Evolutionary conservation across 2,888 invertebrate genomes (phyloP).

Genomic region (Flexamia atlantica): DNA sequence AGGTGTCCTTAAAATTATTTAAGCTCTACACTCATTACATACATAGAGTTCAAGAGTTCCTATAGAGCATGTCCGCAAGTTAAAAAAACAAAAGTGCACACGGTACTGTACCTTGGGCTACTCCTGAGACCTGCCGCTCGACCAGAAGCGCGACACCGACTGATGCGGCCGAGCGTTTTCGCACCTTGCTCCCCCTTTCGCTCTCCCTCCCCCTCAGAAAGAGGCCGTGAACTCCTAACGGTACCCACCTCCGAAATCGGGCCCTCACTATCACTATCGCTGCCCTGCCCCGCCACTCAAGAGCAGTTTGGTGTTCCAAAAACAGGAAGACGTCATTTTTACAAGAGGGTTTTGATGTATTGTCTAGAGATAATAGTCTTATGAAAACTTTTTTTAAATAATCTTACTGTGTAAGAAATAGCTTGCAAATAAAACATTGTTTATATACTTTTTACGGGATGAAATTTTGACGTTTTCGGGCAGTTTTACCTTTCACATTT

Average conservation of each 20-base stretch:
- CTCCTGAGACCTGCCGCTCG: background rate
- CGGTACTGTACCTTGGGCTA: background rate
- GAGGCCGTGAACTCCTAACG: conserved; percentile 41
- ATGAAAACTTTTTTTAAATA: too few species aligned
- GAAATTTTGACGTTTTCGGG: too few species aligned
- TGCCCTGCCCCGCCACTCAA: background rate
- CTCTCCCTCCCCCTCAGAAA: background rate
- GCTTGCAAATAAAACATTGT: background rate
- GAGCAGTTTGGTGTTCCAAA: conserved; percentile 25
- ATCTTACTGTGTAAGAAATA: too few species aligned
- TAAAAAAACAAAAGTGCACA: background rate
- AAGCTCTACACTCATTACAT: too few species aligned
- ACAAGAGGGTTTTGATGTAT: conserved; percentile 21
- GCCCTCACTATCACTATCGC: conserved; percentile 38
- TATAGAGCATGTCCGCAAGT: too few species aligned
- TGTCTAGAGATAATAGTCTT: background rate
- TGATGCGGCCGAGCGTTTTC: conserved; percentile 2
- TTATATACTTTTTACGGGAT: background rate
- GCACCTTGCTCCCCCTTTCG: conserved; percentile 5
- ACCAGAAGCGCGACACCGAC: conserved; percentile 14
- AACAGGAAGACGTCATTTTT: background rate
- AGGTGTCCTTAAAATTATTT: too few species aligned
- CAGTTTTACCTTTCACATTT: too few species aligned
- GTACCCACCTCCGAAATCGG: conserved; percentile 31
- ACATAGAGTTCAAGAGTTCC: too few species aligned